Percentiles rank a stretch among this genome's conserved stretches.
Evolutionary conservation across 2,797 vertebrate genomes (phyloP).

Genomic region (Holocentrus rufus): DNA sequence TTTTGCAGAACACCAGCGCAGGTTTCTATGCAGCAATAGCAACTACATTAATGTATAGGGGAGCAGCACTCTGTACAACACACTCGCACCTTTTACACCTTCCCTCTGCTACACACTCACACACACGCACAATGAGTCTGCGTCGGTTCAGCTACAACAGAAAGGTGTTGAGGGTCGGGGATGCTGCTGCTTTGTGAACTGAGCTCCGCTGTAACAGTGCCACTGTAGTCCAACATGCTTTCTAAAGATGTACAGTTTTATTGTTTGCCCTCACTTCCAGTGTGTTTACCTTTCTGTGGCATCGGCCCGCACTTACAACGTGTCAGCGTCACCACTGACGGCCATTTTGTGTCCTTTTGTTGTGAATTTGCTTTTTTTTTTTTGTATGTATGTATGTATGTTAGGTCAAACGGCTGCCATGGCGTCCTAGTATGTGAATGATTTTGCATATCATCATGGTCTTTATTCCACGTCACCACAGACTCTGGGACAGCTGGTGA

Average conservation of each 20-base stretch:
- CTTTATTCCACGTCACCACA: constrained; percentile 33
- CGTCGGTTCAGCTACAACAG: constrained; percentile 1
- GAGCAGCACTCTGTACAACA: not conserved
- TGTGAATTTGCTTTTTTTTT: constrained; percentile 47
- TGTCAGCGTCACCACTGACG: constrained; percentile 51
- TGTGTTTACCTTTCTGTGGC: constrained; percentile 25
- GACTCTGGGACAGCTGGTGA: constrained; percentile 47
- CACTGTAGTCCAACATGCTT: constrained; percentile 42
- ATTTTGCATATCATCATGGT: constrained; percentile 27
- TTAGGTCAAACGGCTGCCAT: constrained; percentile 33
- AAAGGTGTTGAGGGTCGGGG: constrained; percentile 30
- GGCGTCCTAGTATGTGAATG: constrained; percentile 20
- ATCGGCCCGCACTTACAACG: constrained; percentile 29
- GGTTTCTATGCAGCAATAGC: constrained; percentile 6
- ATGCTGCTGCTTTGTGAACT: constrained; percentile 46
- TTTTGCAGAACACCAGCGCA: not conserved
- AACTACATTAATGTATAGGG: not conserved
- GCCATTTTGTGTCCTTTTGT: constrained; percentile 56
- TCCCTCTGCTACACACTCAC: constrained; percentile 29
- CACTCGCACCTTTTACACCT: not conserved
- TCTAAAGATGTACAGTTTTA: constrained; percentile 29
- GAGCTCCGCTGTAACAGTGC: constrained; percentile 42
- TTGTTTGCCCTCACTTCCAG: constrained; percentile 8
- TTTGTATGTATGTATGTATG: constrained; percentile 24
- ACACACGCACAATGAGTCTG: constrained; percentile 38